A percentile compares a stretch with the other conserved stretches of the same genome.
phyloP scores from a whole-genome alignment of 1,140 invertebrate genomes.

The Atopsyche davidsoni region DNA sequence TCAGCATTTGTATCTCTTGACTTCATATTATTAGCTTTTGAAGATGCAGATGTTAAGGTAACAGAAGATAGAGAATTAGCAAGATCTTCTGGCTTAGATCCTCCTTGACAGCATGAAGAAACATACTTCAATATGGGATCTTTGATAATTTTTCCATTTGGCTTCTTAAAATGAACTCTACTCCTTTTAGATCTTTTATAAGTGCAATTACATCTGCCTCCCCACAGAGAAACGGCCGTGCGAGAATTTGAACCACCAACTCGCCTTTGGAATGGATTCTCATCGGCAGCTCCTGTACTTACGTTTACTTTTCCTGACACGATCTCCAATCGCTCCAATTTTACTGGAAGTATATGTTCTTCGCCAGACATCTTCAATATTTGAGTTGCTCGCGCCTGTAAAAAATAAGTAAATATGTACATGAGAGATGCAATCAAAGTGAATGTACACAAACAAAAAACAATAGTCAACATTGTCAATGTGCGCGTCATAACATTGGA shows the following conservation, averaged over 20 bases:
- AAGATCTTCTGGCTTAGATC: constrained; percentile 30
- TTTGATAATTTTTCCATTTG: constrained; percentile 38
- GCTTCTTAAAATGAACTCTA: constrained; percentile 37
- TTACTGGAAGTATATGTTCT: constrained; percentile 43
- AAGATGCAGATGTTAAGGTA: constrained; percentile 10
- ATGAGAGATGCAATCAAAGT: not conserved
- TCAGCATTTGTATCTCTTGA: constrained; percentile 31
- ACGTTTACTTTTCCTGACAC: constrained; percentile 35
- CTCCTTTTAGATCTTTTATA: constrained; percentile 31
- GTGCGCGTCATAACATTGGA: constrained; percentile 23
- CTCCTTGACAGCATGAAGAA: constrained; percentile 28
- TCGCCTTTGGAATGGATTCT: constrained; percentile 38
- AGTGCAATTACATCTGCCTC: constrained; percentile 9
- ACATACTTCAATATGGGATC: constrained; percentile 42
- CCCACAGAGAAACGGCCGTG: constrained; percentile 9
- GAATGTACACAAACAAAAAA: not conserved
- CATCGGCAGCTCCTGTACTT: constrained; percentile 30
- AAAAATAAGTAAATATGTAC: constrained; percentile 7
- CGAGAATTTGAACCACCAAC: constrained; percentile 11
- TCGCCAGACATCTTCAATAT: constrained; percentile 39
- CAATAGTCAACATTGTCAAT: constrained; percentile 15
- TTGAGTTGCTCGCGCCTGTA: constrained; percentile 9
- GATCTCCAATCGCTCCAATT: constrained; percentile 48
- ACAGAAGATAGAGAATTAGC: constrained; percentile 24
- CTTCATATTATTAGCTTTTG: constrained; percentile 31